phyloP scores from a whole-genome alignment of 2,888 invertebrate species.

The Cephonodes hylas region DNA sequence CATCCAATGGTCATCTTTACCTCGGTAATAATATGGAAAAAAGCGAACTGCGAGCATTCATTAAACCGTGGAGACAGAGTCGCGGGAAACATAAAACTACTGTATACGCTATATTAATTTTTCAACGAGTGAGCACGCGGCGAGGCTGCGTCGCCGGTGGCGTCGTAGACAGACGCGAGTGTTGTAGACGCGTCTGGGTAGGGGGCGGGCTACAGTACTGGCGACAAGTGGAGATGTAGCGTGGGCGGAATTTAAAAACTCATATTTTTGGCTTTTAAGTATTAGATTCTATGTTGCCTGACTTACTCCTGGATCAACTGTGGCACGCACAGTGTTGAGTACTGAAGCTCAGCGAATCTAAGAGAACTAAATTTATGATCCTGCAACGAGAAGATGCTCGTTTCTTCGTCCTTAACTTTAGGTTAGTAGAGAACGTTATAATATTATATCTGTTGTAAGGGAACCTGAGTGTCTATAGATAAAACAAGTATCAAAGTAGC shows the following conservation, averaged over 20 bases:
- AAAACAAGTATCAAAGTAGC: too few relatives aligned
- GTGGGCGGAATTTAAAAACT: neutral
- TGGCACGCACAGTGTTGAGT: too few relatives aligned
- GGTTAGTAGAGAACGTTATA: too few relatives aligned
- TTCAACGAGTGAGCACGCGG: constrained; percentile 60
- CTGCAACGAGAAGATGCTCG: too few relatives aligned
- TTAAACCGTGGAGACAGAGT: constrained; percentile 16
- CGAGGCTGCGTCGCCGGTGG: constrained; percentile 66
- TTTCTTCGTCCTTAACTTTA: too few relatives aligned
- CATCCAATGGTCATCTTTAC: neutral
- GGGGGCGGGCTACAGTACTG: neutral
- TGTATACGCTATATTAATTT: constrained; percentile 60
- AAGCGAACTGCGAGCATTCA: constrained; percentile 6
- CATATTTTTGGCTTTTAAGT: too few relatives aligned
- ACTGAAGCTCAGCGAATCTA: too few relatives aligned
- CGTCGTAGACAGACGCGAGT: constrained; percentile 64
- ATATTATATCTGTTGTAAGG: too few relatives aligned
- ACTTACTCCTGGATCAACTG: too few relatives aligned
- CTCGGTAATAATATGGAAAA: neutral
- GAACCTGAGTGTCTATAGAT: too few relatives aligned
- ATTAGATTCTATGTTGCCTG: too few relatives aligned
- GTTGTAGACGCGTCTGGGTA: constrained; percentile 49
- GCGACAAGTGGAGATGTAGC: neutral
- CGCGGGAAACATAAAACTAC: constrained; percentile 11
- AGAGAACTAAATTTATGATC: too few relatives aligned